Base-by-base conservation (phyloP, 2,888 invertebrate species). In the Galerucella calmariensis region DNA sequence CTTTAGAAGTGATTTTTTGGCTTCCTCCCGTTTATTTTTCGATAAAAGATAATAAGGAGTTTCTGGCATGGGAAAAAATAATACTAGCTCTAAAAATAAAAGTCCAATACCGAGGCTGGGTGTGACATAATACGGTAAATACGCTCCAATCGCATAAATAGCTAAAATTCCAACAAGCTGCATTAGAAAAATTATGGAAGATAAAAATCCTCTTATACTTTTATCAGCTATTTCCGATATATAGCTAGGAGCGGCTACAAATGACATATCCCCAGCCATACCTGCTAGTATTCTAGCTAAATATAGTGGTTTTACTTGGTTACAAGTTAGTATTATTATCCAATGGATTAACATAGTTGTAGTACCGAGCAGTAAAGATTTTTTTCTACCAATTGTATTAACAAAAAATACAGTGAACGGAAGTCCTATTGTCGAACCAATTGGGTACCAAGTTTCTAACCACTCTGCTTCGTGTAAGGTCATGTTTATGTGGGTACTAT, bases 161-260 rank as follows among this genome's bases (percentile, higher is more conserved):
- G 86, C 79, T 24, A 87, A 74, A 59, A 87, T 86, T 11, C 87
- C 87, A 8, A 86, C 74, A 24, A 87, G 79, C 86, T 86, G 86
- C 84, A 87, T 86, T 48, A 86, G 80, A 79, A 86, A 87, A 68
- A 87, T 86, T 44, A 85, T 82, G 9, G 86, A 84, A 0, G 86
- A 84, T 14, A 87, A 79, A 69, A 87, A 86, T n/a, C 87, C 87
- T 56, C 87, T 75, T 20, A 87, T 86, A 67, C 84, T 84, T 72
- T 87, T 84, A 78, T 87, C 86, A 12, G 87, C 87, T 71, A 87
- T 86, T 81, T 87, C 87, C 1, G 86, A 86, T 48, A 87, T 85
- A 79, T 86, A 87, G 86, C 86, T 87, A 10, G 87, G 87, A 0
- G 86, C 86, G 10, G 87, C 84, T 3, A 88, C 87, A 77, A 87